These are phyloP conservation scores for Vespertilio murinus DNA, from an alignment of 2,797 vertebrate genomes.

Conservation along the genomic window DNA sequence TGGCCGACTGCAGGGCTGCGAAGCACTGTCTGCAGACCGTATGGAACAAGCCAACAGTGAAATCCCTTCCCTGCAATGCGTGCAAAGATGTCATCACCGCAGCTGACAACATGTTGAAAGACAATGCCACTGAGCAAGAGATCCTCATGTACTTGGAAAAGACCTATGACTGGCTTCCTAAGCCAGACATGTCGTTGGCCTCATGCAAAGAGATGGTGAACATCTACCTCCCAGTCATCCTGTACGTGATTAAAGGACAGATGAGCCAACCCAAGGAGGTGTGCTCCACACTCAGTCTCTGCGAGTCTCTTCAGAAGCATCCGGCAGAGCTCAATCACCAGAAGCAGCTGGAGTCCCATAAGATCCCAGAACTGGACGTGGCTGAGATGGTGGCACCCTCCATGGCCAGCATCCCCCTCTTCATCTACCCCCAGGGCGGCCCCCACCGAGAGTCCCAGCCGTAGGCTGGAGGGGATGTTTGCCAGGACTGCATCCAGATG, in stretches of 20 bases:
- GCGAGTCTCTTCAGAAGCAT: constrained; percentile 89
- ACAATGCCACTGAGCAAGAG: constrained; percentile 92
- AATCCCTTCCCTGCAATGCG: constrained; percentile 92
- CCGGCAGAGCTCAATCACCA: constrained; percentile 85
- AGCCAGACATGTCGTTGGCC: constrained; percentile 80
- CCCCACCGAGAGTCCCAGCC: constrained; percentile 74
- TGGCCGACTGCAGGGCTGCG: constrained; percentile 91
- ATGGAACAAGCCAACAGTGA: constrained; percentile 95
- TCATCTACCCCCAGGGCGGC: constrained; percentile 91
- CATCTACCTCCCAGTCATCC: constrained; percentile 90
- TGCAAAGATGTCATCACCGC: constrained; percentile 93
- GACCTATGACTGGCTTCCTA: constrained; percentile 90
- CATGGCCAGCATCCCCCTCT: constrained; percentile 92
- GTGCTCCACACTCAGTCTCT: constrained; percentile 90
- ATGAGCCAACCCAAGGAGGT: constrained; percentile 87
- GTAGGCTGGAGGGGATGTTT: constrained; percentile 86
- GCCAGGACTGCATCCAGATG: constrained; percentile 92
- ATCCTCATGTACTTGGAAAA: constrained; percentile 92
- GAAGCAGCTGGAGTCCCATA: constrained; percentile 90
- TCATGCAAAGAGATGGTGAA: constrained; percentile 93
- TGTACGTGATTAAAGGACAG: constrained; percentile 91
- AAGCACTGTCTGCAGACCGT: constrained; percentile 95
- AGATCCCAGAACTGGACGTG: constrained; percentile 91
- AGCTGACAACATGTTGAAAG: constrained; percentile 90
- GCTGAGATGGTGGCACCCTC: constrained; percentile 88